These are phyloP conservation scores for Caenorhabditis auriculariae DNA, from an alignment of 2,888 invertebrate genomes.

Conservation along the genomic window DNA sequence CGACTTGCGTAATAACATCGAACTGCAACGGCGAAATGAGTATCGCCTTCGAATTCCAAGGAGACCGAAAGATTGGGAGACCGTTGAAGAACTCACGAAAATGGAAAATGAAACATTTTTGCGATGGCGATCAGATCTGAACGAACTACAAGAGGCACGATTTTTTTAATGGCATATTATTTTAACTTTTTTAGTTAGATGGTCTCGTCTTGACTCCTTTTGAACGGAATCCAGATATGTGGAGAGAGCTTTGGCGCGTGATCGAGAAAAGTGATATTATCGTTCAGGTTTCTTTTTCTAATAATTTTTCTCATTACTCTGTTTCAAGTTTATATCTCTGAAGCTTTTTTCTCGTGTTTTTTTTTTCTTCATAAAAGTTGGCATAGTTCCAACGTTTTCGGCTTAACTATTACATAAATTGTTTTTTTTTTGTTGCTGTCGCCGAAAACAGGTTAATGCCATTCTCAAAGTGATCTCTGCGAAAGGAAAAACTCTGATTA, in stretches of 20 bases:
- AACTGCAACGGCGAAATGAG: slow-evolving; percentile 66
- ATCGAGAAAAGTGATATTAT: slow-evolving; percentile 76
- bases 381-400: too few relatives aligned
- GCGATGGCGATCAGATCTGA: slow-evolving; percentile 84
- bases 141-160: slow-evolving; percentile 67
- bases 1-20: slow-evolving; percentile 42
- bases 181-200: slow-evolving; percentile 67
- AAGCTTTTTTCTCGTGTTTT: too few relatives aligned
- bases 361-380: too few relatives aligned
- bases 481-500: too few relatives aligned
- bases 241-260: slow-evolving; percentile 97
- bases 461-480: too few relatives aligned
- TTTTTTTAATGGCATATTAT: neutral
- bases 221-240: slow-evolving; percentile 94
- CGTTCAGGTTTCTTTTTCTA: slow-evolving; percentile 52
- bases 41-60: slow-evolving; percentile 79
- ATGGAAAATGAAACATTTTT: slow-evolving; percentile 83
- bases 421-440: too few relatives aligned
- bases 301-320: too few relatives aligned
- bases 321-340: neutral
- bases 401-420: too few relatives aligned
- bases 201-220: slow-evolving; percentile 88
- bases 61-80: slow-evolving; percentile 79
- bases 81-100: slow-evolving; percentile 78
- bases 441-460: too few relatives aligned